Percentiles rank a stretch among this genome's conserved stretches.
Conservation (phyloP, 2,888 invertebrate genomes). For the Agriopis leucophaearia region DNA sequence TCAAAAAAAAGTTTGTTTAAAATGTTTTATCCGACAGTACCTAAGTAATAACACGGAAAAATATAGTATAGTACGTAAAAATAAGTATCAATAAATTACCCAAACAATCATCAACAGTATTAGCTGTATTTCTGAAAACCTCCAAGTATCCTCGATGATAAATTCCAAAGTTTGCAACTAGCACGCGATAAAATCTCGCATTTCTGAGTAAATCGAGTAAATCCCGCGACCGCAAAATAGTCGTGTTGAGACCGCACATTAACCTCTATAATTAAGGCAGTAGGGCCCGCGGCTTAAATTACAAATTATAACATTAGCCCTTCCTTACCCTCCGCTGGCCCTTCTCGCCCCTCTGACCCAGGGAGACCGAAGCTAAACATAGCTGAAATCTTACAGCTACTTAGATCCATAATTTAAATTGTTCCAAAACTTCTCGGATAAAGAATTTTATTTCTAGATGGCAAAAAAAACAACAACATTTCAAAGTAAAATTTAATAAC, state of each 20-base stretch:
- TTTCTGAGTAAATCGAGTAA: slow-evolving; percentile 47
- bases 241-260: slow-evolving; percentile 61
- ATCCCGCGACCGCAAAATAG: slow-evolving; percentile 59
- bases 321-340: slow-evolving; percentile 1
- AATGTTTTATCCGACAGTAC: too few relatives aligned
- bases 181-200: slow-evolving; percentile 31
- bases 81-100: too few relatives aligned
- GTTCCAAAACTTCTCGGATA: slow-evolving; percentile 16
- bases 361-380: slow-evolving; percentile 20
- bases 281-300: slow-evolving; percentile 49
- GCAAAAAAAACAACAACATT: not conserved
- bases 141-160: slow-evolving; percentile 15
- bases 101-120: not conserved
- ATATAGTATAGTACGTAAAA: too few relatives aligned
- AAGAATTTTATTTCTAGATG: slow-evolving; percentile 8
- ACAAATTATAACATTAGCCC: slow-evolving; percentile 53
- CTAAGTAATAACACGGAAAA: too few relatives aligned
- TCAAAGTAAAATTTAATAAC: not conserved
- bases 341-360: slow-evolving; percentile 1
- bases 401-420: slow-evolving; percentile 34
- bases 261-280: slow-evolving; percentile 51
- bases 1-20: too few relatives aligned
- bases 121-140: not conserved
- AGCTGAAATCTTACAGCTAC: slow-evolving; percentile 30
- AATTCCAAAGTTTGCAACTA: slow-evolving; percentile 25